Evolutionary conservation across 1,140 invertebrate species (phyloP).

Genomic region (Apis laboriosa): DNA sequence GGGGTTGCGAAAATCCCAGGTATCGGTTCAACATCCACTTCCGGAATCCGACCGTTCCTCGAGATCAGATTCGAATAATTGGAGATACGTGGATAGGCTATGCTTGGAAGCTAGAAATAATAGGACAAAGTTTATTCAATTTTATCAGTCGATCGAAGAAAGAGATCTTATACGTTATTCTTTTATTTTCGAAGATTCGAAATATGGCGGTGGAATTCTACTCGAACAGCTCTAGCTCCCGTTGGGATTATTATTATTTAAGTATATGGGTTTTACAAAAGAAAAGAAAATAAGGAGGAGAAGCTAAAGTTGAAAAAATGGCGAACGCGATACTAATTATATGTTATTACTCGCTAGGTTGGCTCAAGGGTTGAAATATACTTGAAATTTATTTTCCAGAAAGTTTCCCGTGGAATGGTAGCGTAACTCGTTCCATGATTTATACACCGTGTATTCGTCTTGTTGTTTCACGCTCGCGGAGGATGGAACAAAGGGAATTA

Average conservation of each 20-base stretch:
- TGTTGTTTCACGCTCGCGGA: conserved; percentile 15
- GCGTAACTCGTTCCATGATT: conserved; percentile 18
- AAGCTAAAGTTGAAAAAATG: background rate
- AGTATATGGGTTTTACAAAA: background rate
- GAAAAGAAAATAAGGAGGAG: background rate
- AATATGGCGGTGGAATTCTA: too few relatives aligned
- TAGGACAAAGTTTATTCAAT: background rate
- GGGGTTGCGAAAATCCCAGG: background rate
- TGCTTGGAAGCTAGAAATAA: background rate
- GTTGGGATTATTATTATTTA: too few relatives aligned
- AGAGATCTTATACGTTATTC: too few relatives aligned
- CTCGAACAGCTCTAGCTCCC: too few relatives aligned
- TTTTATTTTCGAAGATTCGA: too few relatives aligned
- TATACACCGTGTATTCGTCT: conserved; percentile 22
- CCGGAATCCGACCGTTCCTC: background rate
- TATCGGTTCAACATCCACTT: background rate
- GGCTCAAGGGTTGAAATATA: background rate
- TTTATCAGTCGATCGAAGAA: too few relatives aligned
- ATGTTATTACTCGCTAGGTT: background rate
- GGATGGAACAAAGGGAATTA: conserved; percentile 37
- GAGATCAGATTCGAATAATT: too few relatives aligned
- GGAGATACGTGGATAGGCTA: background rate
- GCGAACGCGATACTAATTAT: conserved; percentile 5
- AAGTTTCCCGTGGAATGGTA: background rate
- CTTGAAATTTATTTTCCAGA: conserved; percentile 24